Evolutionary conservation across 2,113 vertebrate species (phyloP).

Genomic region (Ochotona curzoniae): DNA sequence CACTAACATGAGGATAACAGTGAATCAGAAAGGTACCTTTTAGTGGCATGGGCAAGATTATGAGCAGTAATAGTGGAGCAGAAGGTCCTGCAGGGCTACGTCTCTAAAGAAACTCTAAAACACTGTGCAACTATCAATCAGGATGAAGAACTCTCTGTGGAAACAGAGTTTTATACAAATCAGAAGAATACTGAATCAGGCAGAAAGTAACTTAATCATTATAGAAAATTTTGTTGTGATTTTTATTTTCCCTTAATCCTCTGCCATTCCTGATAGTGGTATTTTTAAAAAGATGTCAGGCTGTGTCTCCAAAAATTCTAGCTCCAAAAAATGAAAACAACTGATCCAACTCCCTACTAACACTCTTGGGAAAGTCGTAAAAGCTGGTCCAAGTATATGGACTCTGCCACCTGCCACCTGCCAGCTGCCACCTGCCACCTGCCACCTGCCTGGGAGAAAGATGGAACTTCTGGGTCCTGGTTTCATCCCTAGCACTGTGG

Average conservation of each 20-base stretch:
- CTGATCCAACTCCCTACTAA: too few relatives aligned
- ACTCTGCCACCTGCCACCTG: too few relatives aligned
- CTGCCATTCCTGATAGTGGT: background rate
- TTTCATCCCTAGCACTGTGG: too few relatives aligned
- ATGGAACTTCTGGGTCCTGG: too few relatives aligned
- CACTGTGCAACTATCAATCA: background rate
- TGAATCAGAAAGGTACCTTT: background rate
- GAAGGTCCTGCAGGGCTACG: accelerated
- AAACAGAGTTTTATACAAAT: background rate
- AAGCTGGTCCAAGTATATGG: too few relatives aligned
- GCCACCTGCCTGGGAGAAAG: too few relatives aligned
- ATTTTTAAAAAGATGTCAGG: background rate
- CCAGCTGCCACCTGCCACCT: too few relatives aligned
- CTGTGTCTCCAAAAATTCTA: background rate
- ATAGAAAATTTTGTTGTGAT: background rate
- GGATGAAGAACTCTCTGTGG: background rate
- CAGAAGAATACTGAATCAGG: background rate
- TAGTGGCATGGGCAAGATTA: background rate
- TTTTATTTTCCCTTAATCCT: background rate
- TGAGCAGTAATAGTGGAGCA: background rate
- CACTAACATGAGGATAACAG: background rate
- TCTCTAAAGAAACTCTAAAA: background rate
- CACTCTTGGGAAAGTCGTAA: too few relatives aligned
- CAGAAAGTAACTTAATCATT: background rate
- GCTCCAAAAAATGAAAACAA: background rate